Percentiles rank a stretch among this genome's conserved stretches.
These are phyloP conservation scores for Mythimna loreyi DNA, from an alignment of 2,888 invertebrate genomes.

Conservation along the genomic window DNA sequence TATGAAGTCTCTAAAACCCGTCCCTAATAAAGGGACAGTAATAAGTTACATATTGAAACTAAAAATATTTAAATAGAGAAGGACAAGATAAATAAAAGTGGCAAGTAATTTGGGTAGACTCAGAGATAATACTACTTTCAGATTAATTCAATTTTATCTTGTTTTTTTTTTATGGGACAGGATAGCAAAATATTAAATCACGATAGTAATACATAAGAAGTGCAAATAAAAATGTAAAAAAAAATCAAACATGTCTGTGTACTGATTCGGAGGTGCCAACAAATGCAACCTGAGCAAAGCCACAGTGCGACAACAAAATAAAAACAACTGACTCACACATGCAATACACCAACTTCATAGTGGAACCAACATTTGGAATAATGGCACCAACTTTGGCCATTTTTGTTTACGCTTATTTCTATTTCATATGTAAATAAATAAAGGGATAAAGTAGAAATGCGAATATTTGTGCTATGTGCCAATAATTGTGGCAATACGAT, in stretches of 20 bases:
- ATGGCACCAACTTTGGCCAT: too few relatives aligned
- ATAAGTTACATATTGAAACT: not conserved
- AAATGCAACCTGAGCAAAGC: constrained; percentile 75
- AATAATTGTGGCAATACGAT: not conserved
- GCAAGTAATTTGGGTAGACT: not conserved
- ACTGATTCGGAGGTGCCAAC: constrained; percentile 62
- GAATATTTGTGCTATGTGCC: not conserved
- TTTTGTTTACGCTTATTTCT: not conserved
- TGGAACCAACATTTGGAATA: constrained; percentile 21
- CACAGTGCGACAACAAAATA: constrained; percentile 78
- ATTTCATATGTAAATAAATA: not conserved
- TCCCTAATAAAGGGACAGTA: too few relatives aligned
- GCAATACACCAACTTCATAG: constrained; percentile 67
- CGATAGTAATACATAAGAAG: constrained; percentile 71
- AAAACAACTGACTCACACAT: constrained; percentile 75
- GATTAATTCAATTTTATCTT: not conserved
- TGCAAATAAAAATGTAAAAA: constrained; percentile 75
- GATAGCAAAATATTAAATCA: constrained; percentile 55
- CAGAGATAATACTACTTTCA: not conserved
- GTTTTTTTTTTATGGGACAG: not conserved
- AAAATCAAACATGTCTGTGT: constrained; percentile 65
- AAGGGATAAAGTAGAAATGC: not conserved
- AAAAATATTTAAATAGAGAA: not conserved
- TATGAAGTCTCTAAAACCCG: too few relatives aligned
- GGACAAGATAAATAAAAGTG: not conserved